Evolutionary conservation across 2,113 vertebrate species (phyloP), one percentile per base, ranked within the genome.

Genomic region (Podarcis raffonei): DNA sequence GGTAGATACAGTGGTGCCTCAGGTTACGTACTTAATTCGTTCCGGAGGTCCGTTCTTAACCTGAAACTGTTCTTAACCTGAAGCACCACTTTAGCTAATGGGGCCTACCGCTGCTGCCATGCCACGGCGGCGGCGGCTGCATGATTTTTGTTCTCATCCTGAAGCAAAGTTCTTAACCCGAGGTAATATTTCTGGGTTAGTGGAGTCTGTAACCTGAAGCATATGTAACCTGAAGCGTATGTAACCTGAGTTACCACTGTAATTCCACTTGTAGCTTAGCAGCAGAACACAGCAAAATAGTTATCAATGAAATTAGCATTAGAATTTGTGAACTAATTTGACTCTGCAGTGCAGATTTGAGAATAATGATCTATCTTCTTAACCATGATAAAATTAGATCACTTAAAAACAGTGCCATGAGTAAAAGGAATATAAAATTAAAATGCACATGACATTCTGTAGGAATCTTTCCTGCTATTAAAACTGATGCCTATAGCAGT

Each of bases 351-450:
- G 39, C 12, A 81, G 35, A 57, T 59, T 30, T 22, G 65, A 35
- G 6, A 4, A 37, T 62, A 59, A 16, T 12, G 62, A 27, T 62
- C 22, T 39, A 3, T 23, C 53, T 71, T 13, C 20, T 37, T 72
- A 39, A 20, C 25, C 27, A 62, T 77, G 22, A 69, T 48, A 71
- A 83, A 69, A 81, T 74, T 86, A 22, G 35, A 18, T 89, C 30
- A 48, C 11, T 81, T 88, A 75, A 87, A 92, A 85, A 30, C 37
- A 87, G 22, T 89, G 32, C 74, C 37, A 76, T 25, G 90, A 91
- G 81, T 86, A 53, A 87, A 91, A 89, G 23, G 9, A 82, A 5
- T n/a, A 85, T 35, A 65, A 68, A 87, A 75, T 87, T 35, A 32
- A 94, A 85, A 92, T 94, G 15, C 22, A 62, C 0, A 3, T 42